Evolutionary conservation across 2,888 invertebrate genomes (phyloP), one percentile per base, ranked within the genome.

Genomic region (Julus scandinavius): DNA sequence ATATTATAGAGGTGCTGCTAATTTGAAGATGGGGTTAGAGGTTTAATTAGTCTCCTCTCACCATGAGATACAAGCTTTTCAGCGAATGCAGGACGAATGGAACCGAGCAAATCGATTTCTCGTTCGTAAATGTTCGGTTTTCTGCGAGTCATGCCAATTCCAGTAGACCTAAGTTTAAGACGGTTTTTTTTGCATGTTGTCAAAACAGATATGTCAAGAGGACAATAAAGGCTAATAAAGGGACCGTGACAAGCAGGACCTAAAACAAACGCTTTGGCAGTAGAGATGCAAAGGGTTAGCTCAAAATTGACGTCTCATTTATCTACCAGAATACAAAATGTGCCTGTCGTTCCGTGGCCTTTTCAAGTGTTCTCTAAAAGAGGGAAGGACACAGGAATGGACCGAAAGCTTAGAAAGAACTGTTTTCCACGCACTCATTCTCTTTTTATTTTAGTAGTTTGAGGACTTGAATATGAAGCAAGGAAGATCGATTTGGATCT

Each of bases 211-310:
- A 63, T 63, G 63, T 63, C 63, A 63, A 63, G 63, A 20, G 63
- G 63, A 63, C 63, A 63, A 63, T 63, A 63, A 63, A 63, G 63
- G 63, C 63, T 63, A 63, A 63, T 63, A 63, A 63, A 63, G 13
- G 63, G 63, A n/a, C 63, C 63, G 13, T 63, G 63, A 63, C 63
- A 63, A 63, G 63, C 2, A 63, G n/a, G 17, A n/a, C 63, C 63
- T 54, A 7, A 49, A 49, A 63, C 17, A n/a, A 2, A 63, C n/a
- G n/a, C 63, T 2, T n/a, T 63, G 17, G 63, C 63, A 63, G 63
- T 20, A 17, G 2, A 63, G 7, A 2, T 63, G n/a, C 63, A 7
- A 63, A n/a, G 63, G 63, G 63, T 63, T 63, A n/a, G 7, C 7
- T 11, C n/a, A 13, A 63, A n/a, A n/a, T 63, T 63, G 63, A 63